Base-by-base conservation (phyloP, 2,888 invertebrate genomes). In the Agrochola lychnidis region DNA sequence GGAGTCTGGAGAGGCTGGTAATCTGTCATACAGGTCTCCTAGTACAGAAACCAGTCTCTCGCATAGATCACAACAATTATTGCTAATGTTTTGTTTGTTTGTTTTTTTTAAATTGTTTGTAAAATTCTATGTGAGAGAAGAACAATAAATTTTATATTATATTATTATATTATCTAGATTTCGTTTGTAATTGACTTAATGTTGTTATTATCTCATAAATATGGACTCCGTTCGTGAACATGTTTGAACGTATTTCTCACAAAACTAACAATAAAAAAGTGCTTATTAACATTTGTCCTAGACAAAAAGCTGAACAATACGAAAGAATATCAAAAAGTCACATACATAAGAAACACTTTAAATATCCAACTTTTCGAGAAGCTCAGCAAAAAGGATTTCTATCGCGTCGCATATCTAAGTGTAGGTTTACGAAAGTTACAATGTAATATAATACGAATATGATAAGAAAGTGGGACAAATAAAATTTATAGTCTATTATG, bases 401-500 rank as follows among this genome's bases (percentile, higher is more conserved):
- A 76, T 80, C 64, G 61, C 45, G 56, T 51, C 45, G 22, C 70
- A 79, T 79, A 84, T 72, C 83, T 69, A 68, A 56, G 62, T 78
- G 72, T 69, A 22, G 61, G 69, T 70, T 78, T 63, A 73, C 53
- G 42, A 82, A 75, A 78, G 77, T 79, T 64, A 78, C 56, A 66
- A 14, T 68, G 63, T 71, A 57, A 72, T 70, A 82, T 80, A 70
- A 59, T 66, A 83, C 40, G 69, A 83, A 76, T 79, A 66, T 76
- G 78, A 83, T 82, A 76, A 76, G 72, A 73, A 76, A 83, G 64
- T 83, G 40, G 76, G 57, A 75, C 85, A 88, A 81, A 87, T 80
- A 78, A 75, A 88, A 85, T 88, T 85, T 87, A 88, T 86, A 67
- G 87, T 82, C 83, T 87, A 80, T 85, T 85, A 85, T 81, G 83